These are phyloP conservation scores for Mycetomoellerius zeteki DNA, from an alignment of 1,140 invertebrate species.

Conservation along the genomic window DNA sequence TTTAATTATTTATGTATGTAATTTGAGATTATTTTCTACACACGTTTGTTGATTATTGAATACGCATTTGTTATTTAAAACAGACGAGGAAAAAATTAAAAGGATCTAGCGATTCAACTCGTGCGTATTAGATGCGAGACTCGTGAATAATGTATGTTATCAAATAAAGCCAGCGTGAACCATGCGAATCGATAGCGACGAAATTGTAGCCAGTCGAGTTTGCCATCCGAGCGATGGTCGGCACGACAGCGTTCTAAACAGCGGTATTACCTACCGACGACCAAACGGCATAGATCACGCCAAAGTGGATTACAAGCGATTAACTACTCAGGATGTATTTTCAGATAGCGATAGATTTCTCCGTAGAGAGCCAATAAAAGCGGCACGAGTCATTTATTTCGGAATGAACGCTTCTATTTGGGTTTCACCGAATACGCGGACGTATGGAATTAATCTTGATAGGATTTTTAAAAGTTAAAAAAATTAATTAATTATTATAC, in stretches of 20 bases:
- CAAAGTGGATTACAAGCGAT: slow-evolving; percentile 64
- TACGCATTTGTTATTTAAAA: not conserved
- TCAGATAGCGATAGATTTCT: slow-evolving; percentile 57
- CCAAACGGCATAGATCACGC: slow-evolving; percentile 59
- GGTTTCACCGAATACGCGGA: not conserved
- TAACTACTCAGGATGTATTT: slow-evolving; percentile 57
- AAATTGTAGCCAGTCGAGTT: slow-evolving; percentile 15
- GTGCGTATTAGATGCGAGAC: not conserved
- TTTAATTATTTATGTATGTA: not conserved
- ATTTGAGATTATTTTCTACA: not conserved
- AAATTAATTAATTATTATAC: not conserved
- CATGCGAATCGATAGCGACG: slow-evolving; percentile 40
- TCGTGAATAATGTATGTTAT: slow-evolving; percentile 7
- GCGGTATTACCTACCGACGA: slow-evolving; percentile 42
- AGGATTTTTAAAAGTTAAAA: slow-evolving; percentile 9
- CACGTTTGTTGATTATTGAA: not conserved
- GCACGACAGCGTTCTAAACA: slow-evolving; percentile 40
- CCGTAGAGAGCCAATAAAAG: slow-evolving; percentile 48
- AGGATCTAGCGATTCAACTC: not conserved
- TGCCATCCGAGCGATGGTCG: slow-evolving; percentile 44
- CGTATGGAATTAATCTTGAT: too few species aligned
- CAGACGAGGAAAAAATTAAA: not conserved
- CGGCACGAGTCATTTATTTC: slow-evolving; percentile 24
- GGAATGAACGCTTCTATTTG: slow-evolving; percentile 7
- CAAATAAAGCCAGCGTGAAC: not conserved